phyloP scores from a whole-genome alignment of 2,888 invertebrate genomes.

The Ceriagrion tenellum region DNA sequence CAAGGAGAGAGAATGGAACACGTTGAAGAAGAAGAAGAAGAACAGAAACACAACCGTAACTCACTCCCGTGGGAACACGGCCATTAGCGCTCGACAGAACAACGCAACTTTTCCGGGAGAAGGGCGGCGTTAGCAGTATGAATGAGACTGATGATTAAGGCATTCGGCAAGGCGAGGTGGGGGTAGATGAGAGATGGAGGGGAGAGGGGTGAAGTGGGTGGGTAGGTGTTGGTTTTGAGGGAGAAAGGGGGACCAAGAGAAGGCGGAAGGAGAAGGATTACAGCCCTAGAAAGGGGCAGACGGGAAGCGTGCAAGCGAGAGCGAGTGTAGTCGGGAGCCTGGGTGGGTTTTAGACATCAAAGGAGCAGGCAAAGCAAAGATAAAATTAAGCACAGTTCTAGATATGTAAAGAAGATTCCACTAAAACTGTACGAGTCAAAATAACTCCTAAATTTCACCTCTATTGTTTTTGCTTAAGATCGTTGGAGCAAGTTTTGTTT shows the following conservation, averaged over 20 bases:
- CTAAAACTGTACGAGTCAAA: too few relatives aligned
- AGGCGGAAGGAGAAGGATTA: too few relatives aligned
- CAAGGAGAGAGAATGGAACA: background rate
- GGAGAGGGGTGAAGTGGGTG: background rate
- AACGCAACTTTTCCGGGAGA: slow-evolving; percentile 8
- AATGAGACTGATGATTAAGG: slow-evolving; percentile 41
- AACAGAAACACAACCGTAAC: background rate
- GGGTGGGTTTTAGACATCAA: too few relatives aligned
- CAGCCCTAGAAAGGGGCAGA: too few relatives aligned
- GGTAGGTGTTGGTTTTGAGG: background rate
- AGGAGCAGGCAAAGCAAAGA: too few relatives aligned
- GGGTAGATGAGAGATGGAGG: background rate
- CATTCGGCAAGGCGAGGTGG: background rate
- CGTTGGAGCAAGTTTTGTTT: too few relatives aligned
- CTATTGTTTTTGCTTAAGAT: too few relatives aligned
- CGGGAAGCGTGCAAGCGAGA: too few relatives aligned
- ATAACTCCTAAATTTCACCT: too few relatives aligned
- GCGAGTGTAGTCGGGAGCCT: too few relatives aligned
- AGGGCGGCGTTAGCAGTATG: background rate
- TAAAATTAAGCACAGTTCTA: too few relatives aligned
- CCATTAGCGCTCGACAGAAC: slow-evolving; percentile 11
- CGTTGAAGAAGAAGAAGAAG: background rate
- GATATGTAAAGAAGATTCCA: too few relatives aligned
- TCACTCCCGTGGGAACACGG: slow-evolving; percentile 44
- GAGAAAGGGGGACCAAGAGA: background rate